Percentiles rank a stretch among this genome's conserved stretches.
phyloP scores from a whole-genome alignment of 2,113 vertebrate genomes.

The Nesospiza acunhae region DNA sequence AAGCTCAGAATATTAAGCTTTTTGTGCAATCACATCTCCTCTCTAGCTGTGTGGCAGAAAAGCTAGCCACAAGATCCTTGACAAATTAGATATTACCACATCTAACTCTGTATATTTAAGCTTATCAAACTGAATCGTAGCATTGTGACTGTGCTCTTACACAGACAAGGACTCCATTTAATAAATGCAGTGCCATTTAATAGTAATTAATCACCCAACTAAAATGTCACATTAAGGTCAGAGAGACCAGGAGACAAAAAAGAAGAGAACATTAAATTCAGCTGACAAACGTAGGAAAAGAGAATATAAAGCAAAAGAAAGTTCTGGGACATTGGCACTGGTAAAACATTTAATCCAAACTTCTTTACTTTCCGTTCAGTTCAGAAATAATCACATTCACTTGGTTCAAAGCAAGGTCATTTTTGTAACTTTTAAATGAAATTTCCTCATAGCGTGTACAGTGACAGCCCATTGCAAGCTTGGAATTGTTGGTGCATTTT shows the following conservation, averaged over 20 bases:
- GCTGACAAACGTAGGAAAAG: conserved; percentile 70
- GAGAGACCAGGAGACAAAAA: conserved; percentile 74
- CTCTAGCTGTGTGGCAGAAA: conserved; percentile 71
- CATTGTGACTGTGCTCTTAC: conserved; percentile 73
- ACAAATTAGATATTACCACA: conserved; percentile 82
- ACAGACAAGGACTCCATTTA: conserved; percentile 76
- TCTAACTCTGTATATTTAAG: conserved; percentile 83
- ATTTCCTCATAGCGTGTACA: conserved; percentile 33
- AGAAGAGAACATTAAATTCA: conserved; percentile 70
- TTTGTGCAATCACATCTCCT: conserved; percentile 64
- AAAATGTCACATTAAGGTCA: conserved; percentile 82
- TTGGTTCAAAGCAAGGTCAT: conserved; percentile 64
- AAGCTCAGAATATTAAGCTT: conserved; percentile 72
- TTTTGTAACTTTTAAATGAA: conserved; percentile 56
- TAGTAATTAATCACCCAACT: conserved; percentile 78
- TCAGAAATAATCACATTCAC: conserved; percentile 65
- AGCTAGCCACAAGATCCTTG: conserved; percentile 72
- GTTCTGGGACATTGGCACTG: conserved; percentile 62
- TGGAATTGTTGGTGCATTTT: conserved; percentile 29
- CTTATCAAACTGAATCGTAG: conserved; percentile 80
- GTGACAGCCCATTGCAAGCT: conserved; percentile 30
- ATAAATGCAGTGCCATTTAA: conserved; percentile 76
- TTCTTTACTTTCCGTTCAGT: conserved; percentile 56
- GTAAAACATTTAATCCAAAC: conserved; percentile 68
- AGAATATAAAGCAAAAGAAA: conserved; percentile 60